These are phyloP conservation scores for Ectropis crepuscularia DNA, from an alignment of 2,888 invertebrate genomes.

Conservation along the genomic window DNA sequence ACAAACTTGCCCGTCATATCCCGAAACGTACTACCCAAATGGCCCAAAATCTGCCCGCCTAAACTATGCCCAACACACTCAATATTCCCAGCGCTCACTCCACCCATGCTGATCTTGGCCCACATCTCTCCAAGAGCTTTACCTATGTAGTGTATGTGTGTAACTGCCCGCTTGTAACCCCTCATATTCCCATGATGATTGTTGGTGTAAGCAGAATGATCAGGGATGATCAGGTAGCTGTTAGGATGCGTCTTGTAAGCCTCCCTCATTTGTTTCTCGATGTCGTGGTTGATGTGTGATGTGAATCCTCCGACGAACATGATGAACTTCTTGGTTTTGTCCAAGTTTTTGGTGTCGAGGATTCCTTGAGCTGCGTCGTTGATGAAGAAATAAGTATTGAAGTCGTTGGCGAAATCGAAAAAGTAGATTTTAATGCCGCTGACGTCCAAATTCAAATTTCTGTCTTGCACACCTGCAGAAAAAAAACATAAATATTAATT, in stretches of 20 bases:
- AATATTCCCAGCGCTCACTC: slow-evolving; percentile 64
- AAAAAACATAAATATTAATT: slow-evolving; percentile 2
- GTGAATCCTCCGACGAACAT: slow-evolving; percentile 74
- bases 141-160: slow-evolving; percentile 72
- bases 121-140: slow-evolving; percentile 67
- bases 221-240: slow-evolving; percentile 73
- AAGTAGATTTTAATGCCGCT: slow-evolving; percentile 67
- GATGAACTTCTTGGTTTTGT: slow-evolving; percentile 63
- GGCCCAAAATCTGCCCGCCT: slow-evolving; percentile 71
- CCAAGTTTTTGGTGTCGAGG: slow-evolving; percentile 54
- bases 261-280: slow-evolving; percentile 65
- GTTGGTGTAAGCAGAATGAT: slow-evolving; percentile 74
- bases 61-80: slow-evolving; percentile 76
- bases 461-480: slow-evolving; percentile 66
- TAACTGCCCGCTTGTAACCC: slow-evolving; percentile 73
- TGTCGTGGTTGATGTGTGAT: slow-evolving; percentile 68
- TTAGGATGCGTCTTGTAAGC: slow-evolving; percentile 67
- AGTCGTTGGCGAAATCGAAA: slow-evolving; percentile 63
- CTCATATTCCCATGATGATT: slow-evolving; percentile 63
- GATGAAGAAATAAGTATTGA: slow-evolving; percentile 57
- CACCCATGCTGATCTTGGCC: slow-evolving; percentile 54
- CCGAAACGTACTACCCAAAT: slow-evolving; percentile 63
- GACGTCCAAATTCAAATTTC: slow-evolving; percentile 62
- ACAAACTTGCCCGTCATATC: slow-evolving; percentile 62
- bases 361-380: slow-evolving; percentile 65